These are phyloP conservation scores for Coleophora deauratella DNA, from an alignment of 2,888 invertebrate species.

Conservation along the genomic window DNA sequence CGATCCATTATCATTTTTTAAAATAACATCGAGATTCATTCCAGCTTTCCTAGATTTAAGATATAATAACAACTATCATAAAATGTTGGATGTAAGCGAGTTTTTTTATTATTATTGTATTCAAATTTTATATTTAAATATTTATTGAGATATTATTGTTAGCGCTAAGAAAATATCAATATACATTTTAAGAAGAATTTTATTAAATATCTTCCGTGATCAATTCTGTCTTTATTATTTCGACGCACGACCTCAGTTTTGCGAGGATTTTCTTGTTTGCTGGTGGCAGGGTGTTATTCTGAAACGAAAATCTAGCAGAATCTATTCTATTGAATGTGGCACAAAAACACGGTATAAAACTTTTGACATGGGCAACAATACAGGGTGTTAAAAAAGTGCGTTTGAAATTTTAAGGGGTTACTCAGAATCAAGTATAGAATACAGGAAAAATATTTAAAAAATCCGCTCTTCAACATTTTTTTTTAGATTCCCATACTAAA, in stretches of 20 bases:
- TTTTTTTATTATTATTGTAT: conserved; percentile 31
- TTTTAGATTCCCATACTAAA: too few relatives aligned
- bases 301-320: conserved; percentile 25
- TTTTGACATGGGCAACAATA: too few relatives aligned
- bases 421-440: too few relatives aligned
- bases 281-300: conserved; percentile 47
- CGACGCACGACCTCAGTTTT: conserved; percentile 39
- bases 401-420: too few relatives aligned
- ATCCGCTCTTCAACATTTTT: too few relatives aligned
- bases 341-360: too few relatives aligned
- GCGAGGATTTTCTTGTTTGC: conserved; percentile 40
- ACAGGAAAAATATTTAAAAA: too few relatives aligned
- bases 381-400: too few relatives aligned
- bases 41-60: conserved; percentile 6
- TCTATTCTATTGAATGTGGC: too few relatives aligned
- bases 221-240: conserved; percentile 46
- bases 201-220: conserved; percentile 53
- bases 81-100: conserved; percentile 22
- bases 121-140: conserved; percentile 35
- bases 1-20: too few relatives aligned
- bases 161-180: conserved; percentile 36
- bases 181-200: conserved; percentile 30
- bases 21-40: conserved; percentile 4
- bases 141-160: conserved; percentile 33
- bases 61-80: not conserved